Evolutionary conservation across 2,888 invertebrate genomes (phyloP).

Genomic region (Chelonus formosanus): DNA sequence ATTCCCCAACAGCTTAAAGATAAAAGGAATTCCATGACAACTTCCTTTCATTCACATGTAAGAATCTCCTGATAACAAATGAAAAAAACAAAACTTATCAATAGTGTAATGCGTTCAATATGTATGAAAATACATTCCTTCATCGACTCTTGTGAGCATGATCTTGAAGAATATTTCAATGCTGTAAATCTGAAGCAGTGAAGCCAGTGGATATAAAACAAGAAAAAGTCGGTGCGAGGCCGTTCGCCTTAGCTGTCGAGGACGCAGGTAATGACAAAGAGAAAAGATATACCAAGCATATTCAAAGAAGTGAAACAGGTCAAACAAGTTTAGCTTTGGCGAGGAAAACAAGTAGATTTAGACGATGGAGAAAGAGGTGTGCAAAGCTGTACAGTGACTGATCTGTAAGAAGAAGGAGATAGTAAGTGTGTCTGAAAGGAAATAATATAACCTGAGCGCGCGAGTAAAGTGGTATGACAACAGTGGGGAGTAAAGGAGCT

Average conservation of each 20-base stretch:
- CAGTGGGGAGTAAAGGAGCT: no score
- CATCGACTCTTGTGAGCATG: no score
- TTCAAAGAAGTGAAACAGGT: conserved; percentile 50
- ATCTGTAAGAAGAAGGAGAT: background rate
- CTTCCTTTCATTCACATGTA: no score
- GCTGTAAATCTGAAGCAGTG: no score
- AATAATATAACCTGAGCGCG: conserved; percentile 12
- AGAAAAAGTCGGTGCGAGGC: conserved; percentile 14
- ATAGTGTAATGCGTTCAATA: no score
- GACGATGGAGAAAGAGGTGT: conserved; percentile 24
- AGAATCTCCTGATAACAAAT: no score
- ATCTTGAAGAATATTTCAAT: no score
- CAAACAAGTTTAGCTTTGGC: conserved; percentile 46
- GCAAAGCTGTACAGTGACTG: background rate
- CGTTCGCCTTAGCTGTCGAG: conserved; percentile 28
- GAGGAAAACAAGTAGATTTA: conserved; percentile 25
- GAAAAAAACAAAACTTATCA: no score
- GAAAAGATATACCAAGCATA: conserved; percentile 28
- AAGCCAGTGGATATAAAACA: background rate
- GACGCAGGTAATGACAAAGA: conserved; percentile 45
- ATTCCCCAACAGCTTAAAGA: no score
- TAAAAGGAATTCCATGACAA: no score
- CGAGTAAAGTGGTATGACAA: background rate
- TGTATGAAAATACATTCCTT: no score
- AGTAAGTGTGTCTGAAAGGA: conserved; percentile 13